Evolutionary conservation across 2,113 vertebrate genomes (phyloP), one percentile per base, ranked within the genome.

Genomic region (Excalfactoria chinensis): DNA sequence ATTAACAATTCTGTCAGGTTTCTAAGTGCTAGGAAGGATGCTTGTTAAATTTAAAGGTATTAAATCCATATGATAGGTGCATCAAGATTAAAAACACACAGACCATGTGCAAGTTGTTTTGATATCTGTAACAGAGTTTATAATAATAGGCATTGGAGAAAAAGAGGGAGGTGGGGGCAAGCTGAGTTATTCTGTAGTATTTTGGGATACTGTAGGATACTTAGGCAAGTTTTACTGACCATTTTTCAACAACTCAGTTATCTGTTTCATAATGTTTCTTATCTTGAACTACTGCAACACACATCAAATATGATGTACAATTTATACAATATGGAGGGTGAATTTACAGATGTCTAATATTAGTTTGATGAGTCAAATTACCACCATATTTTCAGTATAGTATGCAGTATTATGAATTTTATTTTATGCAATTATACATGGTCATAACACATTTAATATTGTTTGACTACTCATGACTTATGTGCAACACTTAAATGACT

Each of bases 221-320:
- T 58, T n/a, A 20, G 11, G 44, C 88, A 72, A 78, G 53, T 64
- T 84, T 30, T 93, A 15, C 22, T 78, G 66, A 74, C 40, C 86
- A 28, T 26, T 82, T 73, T 90, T 92, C 81, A 85, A 32, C 66
- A 79, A 63, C 32, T 60, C 76, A 91, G 93, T 89, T 70, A 75
- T 89, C 60, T 78, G 76, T 13, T 78, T 89, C 28, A 43, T 95
- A 95, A 74, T 91, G 68, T 20, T 60, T 89, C 84, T 84, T 86
- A 96, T 75, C 89, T 96, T 89, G 87, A 94, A 79, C 82, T 67
- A 92, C 75, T 60, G 78, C 62, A 66, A 58, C 13, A 22, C 20
- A 59, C 67, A 84, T n/a, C 66, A 70, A 85, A 81, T 84, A 68
- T 53, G 70, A 71, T 80, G n/a, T 78, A 56, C 77, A 91, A 63